A percentile compares a stretch with the other conserved stretches of the same genome.
phyloP scores from a whole-genome alignment of 2,797 vertebrate genomes.

The Pyrocephalus nanus region DNA sequence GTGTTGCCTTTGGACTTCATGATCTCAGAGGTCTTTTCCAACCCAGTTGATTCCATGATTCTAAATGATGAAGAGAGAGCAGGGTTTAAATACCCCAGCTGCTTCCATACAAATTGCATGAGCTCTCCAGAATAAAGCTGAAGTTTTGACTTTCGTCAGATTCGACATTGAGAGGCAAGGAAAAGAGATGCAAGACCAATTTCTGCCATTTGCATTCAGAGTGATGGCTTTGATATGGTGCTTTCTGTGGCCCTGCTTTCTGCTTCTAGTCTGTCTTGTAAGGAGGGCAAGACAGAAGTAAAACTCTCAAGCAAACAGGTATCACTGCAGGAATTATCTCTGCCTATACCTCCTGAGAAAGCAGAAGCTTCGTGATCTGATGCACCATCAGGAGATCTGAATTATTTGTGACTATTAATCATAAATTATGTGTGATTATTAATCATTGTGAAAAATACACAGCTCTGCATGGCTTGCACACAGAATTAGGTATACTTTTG shows the following conservation, averaged over 20 bases:
- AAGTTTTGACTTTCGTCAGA: not conserved
- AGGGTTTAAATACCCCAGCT: not conserved
- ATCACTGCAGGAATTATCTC: not conserved
- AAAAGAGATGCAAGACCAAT: not conserved
- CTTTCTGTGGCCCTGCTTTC: not conserved
- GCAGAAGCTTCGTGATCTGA: not conserved
- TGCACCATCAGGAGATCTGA: not conserved
- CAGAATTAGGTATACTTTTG: fast-evolving
- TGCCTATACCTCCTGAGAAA: not conserved
- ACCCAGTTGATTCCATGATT: too few relatives aligned
- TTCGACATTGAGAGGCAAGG: not conserved
- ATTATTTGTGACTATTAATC: not conserved
- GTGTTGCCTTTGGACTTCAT: not conserved
- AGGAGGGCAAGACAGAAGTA: not conserved
- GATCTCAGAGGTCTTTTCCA: too few relatives aligned
- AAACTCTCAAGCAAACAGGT: not conserved
- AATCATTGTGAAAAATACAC: not conserved
- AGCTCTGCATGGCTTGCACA: not conserved
- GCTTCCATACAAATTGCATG: not conserved
- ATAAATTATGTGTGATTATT: not conserved
- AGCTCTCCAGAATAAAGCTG: not conserved
- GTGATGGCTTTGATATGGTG: not conserved
- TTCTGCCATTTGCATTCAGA: not conserved
- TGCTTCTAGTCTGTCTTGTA: not conserved
- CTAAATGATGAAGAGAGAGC: not conserved